A percentile compares a stretch with the other conserved stretches of the same genome.
phyloP scores from a whole-genome alignment of 2,797 vertebrate species.

The Pantherophis vulpinus region DNA sequence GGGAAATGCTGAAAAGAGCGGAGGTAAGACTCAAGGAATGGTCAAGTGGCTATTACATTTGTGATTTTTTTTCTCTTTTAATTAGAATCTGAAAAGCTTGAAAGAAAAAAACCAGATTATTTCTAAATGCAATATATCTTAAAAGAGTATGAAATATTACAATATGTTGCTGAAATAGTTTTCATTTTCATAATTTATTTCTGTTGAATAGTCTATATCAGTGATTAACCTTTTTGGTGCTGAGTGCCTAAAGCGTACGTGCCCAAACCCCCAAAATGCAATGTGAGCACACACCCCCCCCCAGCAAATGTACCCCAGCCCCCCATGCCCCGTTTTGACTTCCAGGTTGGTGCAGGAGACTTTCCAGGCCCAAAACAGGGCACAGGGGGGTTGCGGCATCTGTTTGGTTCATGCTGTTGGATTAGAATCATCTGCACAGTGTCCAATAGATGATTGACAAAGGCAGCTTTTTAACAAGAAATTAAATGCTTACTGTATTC shows the following conservation, averaged over 20 bases:
- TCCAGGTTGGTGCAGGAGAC: too few relatives aligned
- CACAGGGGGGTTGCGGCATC: too few relatives aligned
- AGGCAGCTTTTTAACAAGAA: neutral
- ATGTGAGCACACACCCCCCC: too few relatives aligned
- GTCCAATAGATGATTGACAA: neutral
- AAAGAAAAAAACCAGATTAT: neutral
- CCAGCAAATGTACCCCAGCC: too few relatives aligned
- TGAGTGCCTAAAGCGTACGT: too few relatives aligned
- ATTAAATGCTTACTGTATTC: neutral
- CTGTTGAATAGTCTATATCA: neutral
- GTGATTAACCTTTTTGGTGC: too few relatives aligned
- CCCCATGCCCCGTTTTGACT: too few relatives aligned
- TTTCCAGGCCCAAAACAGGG: too few relatives aligned
- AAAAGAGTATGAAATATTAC: neutral
- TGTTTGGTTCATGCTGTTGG: neutral
- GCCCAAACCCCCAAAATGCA: too few relatives aligned
- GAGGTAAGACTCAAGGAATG: conserved; percentile 79
- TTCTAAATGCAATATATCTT: neutral
- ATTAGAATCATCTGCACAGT: neutral
- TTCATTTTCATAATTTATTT: neutral
- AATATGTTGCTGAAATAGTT: neutral
- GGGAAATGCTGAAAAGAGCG: conserved; percentile 99
- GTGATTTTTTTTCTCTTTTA: neutral
- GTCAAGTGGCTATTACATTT: conserved; percentile 16
- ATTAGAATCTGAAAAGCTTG: neutral